A percentile compares a stretch with the other conserved stretches of the same genome.
These are phyloP conservation scores for Cochlearius cochlearius DNA, from an alignment of 2,113 vertebrate species.

Conservation along the genomic window DNA sequence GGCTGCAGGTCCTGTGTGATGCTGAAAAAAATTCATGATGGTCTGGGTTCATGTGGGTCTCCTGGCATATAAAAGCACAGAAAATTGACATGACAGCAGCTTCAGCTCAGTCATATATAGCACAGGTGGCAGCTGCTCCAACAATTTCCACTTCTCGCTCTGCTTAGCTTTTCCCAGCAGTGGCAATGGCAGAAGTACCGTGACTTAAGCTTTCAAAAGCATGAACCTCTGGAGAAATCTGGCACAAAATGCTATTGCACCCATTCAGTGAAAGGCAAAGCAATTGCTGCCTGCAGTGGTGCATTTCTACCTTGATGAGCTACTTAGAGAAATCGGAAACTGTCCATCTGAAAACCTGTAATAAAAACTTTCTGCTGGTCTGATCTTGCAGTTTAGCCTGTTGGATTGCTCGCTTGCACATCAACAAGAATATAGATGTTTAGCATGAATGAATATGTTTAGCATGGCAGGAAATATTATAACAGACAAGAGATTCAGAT, in stretches of 20 bases:
- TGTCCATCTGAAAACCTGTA: conserved; percentile 11
- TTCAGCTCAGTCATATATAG: not conserved
- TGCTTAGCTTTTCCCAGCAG: conserved; percentile 25
- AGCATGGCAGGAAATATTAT: not conserved
- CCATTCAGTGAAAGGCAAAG: not conserved
- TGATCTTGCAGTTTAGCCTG: not conserved
- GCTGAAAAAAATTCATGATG: not conserved
- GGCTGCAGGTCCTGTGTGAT: not conserved
- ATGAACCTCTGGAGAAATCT: conserved; percentile 40
- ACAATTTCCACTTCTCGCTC: not conserved
- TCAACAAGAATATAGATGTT: not conserved
- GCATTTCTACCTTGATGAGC: conserved; percentile 3
- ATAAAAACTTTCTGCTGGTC: not conserved
- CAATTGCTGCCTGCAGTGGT: not conserved
- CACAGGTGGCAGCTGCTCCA: conserved; percentile 16
- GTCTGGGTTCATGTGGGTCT: not conserved
- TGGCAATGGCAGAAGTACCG: not conserved
- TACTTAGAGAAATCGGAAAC: not conserved
- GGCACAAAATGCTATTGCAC: not conserved
- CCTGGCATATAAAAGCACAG: not conserved
- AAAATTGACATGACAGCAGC: not conserved
- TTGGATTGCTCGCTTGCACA: not conserved
- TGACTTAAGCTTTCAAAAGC: not conserved
- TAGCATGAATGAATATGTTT: conserved; percentile 8
- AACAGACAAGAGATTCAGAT: conserved; percentile 28